Evolutionary conservation across 2,888 invertebrate species (phyloP), one percentile per base, ranked within the genome.

Genomic region (Lepas anatifera): DNA sequence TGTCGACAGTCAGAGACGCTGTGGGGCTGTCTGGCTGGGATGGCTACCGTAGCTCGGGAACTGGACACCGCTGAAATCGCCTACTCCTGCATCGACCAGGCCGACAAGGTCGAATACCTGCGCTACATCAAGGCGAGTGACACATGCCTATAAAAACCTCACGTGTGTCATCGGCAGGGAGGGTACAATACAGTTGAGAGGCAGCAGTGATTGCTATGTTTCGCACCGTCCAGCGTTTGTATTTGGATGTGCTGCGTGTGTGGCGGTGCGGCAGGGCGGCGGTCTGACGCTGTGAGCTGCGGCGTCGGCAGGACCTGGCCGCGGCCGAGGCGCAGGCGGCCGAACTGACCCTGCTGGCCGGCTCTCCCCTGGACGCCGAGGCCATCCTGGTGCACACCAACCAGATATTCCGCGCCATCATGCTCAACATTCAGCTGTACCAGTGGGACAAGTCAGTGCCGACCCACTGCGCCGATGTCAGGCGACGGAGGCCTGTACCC

Each of bases 1-100:
- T n/a, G n/a, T n/a, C n/a, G n/a, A n/a, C n/a, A n/a, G n/a, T n/a
- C n/a, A n/a, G 41, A 41, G 11, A 41, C 16, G 41, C 10, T 96
- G 25, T 99, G 98, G 98, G 92, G 95, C 0, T 93, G 93, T 74
- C 83, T 98, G 75, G 98, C 97, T 0, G 93, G 94, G 0, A 84
- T 96, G 79, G 89, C 98, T 1, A 90, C 92, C 71, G 89, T 92
- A 74, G 87, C 89, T 72, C 89, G 89, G 78, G 90, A 96, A 76
- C 80, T 95, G 69, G 87, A 89, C 71, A 89, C 94, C 10, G 95
- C 97, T 25, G 97, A 98, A 82, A 92, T 96, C 77, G 94, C 96
- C 0, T 99, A 94, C 79, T 91, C 95, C 13, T 90, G 91, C 16
- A 88, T 95, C n/a, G 85, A 88, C 75, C 88, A 92, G 80, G 88